A percentile compares a stretch with the other conserved stretches of the same genome.
These are phyloP conservation scores for Serripes groenlandicus DNA, from an alignment of 2,888 invertebrate species.

Conservation along the genomic window DNA sequence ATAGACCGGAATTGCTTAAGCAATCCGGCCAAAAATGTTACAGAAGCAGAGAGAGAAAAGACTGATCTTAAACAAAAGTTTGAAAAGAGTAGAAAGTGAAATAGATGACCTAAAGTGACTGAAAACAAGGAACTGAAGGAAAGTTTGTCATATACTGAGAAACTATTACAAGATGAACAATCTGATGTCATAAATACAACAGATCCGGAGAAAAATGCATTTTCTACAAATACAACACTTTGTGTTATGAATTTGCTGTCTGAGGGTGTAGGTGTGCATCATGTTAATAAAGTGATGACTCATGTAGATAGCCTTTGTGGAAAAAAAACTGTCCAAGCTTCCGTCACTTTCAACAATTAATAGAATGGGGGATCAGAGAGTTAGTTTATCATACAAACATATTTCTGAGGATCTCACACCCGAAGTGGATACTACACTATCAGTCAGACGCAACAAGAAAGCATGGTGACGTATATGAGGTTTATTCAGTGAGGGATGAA, in stretches of 20 bases:
- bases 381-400: conserved; percentile 34
- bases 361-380: conserved; percentile 47
- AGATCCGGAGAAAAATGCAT: conserved; percentile 25
- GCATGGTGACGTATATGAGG: conserved; percentile 39
- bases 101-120: not conserved
- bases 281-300: conserved; percentile 43
- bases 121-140: conserved; percentile 23
- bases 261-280: conserved; percentile 47
- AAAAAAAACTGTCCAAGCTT: conserved; percentile 12
- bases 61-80: not conserved
- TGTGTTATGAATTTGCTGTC: conserved; percentile 41
- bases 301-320: conserved; percentile 36
- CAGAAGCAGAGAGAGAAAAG: not conserved
- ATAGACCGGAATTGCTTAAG: no score
- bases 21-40: not conserved
- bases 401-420: conserved; percentile 16
- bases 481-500: conserved; percentile 40
- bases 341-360: conserved; percentile 43
- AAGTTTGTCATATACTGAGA: conserved; percentile 30
- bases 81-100: not conserved
- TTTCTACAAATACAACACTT: conserved; percentile 1
- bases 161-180: conserved; percentile 32
- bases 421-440: conserved; percentile 28
- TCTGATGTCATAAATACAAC: conserved; percentile 10
- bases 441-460: conserved; percentile 44